A percentile compares a stretch with the other conserved stretches of the same genome.
These are phyloP conservation scores for Coranthus polyacanthus DNA, from an alignment of 2,797 vertebrate genomes.

Conservation along the genomic window DNA sequence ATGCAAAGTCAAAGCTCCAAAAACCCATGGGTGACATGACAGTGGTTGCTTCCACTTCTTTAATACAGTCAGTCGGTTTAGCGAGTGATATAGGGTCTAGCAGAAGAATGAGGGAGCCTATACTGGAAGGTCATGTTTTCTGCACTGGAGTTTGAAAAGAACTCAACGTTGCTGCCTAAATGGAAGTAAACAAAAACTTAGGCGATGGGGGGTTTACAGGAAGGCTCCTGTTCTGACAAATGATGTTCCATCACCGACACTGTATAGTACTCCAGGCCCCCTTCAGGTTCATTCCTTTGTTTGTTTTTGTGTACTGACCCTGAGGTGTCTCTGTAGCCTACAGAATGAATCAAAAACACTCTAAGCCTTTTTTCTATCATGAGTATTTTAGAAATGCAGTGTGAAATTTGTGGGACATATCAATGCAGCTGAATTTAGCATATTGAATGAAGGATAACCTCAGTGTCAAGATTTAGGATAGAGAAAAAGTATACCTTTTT, in stretches of 20 bases:
- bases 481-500: constrained; percentile 1
- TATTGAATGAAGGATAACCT: constrained; percentile 19
- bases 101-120: too few species aligned
- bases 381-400: constrained; percentile 43
- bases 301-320: constrained; percentile 33
- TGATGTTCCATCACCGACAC: constrained; percentile 38
- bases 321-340: constrained; percentile 21
- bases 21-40: too few species aligned
- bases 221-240: constrained; percentile 39
- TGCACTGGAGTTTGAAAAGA: constrained; percentile 35
- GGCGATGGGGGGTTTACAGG: background rate
- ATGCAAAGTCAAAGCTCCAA: too few species aligned
- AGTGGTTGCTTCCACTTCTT: too few species aligned
- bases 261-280: constrained; percentile 23
- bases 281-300: constrained; percentile 45
- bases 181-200: constrained; percentile 27
- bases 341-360: constrained; percentile 32
- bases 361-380: constrained; percentile 14
- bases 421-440: constrained; percentile 29
- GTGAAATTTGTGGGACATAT: constrained; percentile 31
- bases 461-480: constrained; percentile 17
- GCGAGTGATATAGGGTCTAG: too few species aligned
- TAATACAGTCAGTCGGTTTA: too few species aligned
- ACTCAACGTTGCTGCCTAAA: constrained; percentile 20
- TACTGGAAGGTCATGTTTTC: too few species aligned